Conservation (phyloP, 35 echinoderm and acorn worm genomes). For the Apostichopus californicus region DNA sequence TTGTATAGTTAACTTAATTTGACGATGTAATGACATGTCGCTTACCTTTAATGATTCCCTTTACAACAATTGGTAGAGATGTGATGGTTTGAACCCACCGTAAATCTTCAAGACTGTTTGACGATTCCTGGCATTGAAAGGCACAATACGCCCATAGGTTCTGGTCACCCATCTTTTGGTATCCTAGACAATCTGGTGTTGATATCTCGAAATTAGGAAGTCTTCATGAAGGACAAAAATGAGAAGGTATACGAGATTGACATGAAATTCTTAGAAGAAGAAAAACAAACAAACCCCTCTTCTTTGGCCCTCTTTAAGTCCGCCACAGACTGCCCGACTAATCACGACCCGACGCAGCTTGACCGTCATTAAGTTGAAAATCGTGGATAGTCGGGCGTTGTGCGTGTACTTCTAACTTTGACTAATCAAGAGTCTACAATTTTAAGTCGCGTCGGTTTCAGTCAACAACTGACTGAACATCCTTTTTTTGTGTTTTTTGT, state of each 20-base stretch:
- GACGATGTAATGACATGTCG: no score
- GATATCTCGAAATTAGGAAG: constrained; percentile 47
- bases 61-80: constrained; percentile 41
- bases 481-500: no score
- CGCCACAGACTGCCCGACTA: no score
- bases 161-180: constrained; percentile 35
- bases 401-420: no score
- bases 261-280: background rate
- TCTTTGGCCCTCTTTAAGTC: no score
- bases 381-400: no score
- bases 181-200: constrained; percentile 25
- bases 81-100: constrained; percentile 37
- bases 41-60: constrained; percentile 46
- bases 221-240: background rate
- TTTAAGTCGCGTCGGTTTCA: no score
- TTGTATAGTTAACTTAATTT: no score
- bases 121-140: constrained; percentile 8
- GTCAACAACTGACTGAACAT: no score
- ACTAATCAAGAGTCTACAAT: no score
- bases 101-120: constrained; percentile 42
- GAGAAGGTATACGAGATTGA: background rate
- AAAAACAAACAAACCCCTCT: background rate
- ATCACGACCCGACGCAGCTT: no score
- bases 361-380: no score
- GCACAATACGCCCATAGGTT: constrained; percentile 56